Conservation (phyloP, 2,113 vertebrate genomes). For the Diadophis punctatus region DNA sequence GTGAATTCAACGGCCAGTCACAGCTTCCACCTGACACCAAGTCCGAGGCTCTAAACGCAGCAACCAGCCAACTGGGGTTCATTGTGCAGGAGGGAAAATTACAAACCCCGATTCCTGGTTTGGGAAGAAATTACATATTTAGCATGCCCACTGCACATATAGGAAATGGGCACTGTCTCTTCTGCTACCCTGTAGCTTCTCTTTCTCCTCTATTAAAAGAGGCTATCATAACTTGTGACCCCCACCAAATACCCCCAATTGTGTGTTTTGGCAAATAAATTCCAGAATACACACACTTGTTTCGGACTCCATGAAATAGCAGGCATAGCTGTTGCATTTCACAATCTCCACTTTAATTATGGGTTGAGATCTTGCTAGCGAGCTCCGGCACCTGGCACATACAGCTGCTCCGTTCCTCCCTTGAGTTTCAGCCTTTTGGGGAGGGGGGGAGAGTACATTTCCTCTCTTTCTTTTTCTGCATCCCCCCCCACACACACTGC, state of each 20-base stretch:
- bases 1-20: background rate
- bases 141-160: background rate
- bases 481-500: background rate
- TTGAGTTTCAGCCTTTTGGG: background rate
- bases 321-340: no score
- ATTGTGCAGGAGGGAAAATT: background rate
- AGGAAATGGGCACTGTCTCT: background rate
- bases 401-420: background rate
- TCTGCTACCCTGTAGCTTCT: fast-evolving
- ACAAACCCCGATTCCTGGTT: background rate
- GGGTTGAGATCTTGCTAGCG: background rate
- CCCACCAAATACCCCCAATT: background rate
- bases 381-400: background rate
- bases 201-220: slow-evolving; percentile 12
- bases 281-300: background rate
- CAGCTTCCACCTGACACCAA: background rate
- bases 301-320: background rate
- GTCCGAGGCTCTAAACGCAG: background rate
- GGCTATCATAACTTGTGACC: slow-evolving; percentile 37
- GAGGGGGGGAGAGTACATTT: background rate
- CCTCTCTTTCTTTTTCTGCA: background rate
- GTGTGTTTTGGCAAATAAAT: slow-evolving; percentile 41
- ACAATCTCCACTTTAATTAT: background rate
- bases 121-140: background rate
- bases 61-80: background rate